phyloP scores from a whole-genome alignment of 2,888 invertebrate genomes.

The Melipona beecheii region DNA sequence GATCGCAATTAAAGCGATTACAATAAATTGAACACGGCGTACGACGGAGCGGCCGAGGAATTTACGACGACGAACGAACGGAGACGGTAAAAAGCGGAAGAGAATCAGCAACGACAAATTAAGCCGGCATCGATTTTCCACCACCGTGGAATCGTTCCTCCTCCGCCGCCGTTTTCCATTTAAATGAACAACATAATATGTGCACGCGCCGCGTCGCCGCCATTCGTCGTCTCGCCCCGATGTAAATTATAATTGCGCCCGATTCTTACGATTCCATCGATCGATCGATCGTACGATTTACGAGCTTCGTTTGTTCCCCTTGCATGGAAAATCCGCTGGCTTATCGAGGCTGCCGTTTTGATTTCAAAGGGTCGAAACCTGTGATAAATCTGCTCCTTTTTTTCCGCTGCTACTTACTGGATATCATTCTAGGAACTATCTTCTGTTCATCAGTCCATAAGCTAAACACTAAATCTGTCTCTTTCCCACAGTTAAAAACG shows the following conservation, averaged over 20 bases:
- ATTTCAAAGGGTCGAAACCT: too few species aligned
- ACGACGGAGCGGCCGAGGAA: not conserved
- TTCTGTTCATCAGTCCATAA: too few species aligned
- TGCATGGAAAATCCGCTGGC: not conserved
- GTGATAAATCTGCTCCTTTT: too few species aligned
- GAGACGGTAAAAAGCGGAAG: conserved; percentile 33
- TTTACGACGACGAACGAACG: conserved; percentile 21
- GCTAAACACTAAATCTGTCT: too few species aligned
- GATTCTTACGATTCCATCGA: conserved; percentile 37
- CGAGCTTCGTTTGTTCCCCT: conserved; percentile 26
- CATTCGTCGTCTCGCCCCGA: conserved; percentile 52
- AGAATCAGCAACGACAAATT: conserved; percentile 48
- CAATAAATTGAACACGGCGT: conserved; percentile 33
- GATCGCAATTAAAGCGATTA: conserved; percentile 36
- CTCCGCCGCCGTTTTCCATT: conserved; percentile 8
- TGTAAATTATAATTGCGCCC: conserved; percentile 48
- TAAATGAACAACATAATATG: conserved; percentile 42
- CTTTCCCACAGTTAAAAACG: too few species aligned
- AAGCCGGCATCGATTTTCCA: conserved; percentile 39
- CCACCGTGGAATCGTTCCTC: not conserved
- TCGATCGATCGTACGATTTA: conserved; percentile 35
- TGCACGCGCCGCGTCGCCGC: not conserved
- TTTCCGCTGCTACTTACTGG: too few species aligned
- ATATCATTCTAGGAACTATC: too few species aligned
- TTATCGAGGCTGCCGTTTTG: too few species aligned